Percentiles rank a stretch among this genome's conserved stretches.
Evolutionary conservation across 2,113 vertebrate species (phyloP).

Genomic region (Thamnophis sirtalis): DNA sequence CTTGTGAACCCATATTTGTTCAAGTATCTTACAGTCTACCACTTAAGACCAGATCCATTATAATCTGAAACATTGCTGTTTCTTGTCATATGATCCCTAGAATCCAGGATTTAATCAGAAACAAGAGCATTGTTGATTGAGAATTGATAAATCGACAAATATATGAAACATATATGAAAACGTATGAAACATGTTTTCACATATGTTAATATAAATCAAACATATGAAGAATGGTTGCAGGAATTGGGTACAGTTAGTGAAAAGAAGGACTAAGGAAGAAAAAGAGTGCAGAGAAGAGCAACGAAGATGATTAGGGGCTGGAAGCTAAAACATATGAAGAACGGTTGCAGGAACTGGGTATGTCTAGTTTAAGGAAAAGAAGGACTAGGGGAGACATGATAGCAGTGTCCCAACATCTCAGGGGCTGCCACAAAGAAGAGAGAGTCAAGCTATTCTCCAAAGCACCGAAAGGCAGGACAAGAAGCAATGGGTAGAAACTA

Average conservation of each 20-base stretch:
- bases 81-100: neutral
- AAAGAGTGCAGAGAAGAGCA: no score
- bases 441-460: neutral
- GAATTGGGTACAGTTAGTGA: neutral
- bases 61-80: neutral
- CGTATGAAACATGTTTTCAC: neutral
- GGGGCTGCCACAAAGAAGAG: neutral
- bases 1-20: neutral
- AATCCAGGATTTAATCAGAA: neutral
- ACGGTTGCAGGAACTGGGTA: neutral
- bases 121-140: no score
- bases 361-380: neutral
- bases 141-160: neutral
- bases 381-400: neutral
- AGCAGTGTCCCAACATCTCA: neutral
- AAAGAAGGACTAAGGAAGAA: neutral
- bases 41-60: no score
- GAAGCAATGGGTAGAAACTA: neutral
- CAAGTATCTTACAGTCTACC: neutral
- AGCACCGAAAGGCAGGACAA: neutral
- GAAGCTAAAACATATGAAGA: neutral
- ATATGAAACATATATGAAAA: neutral
- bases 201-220: neutral
- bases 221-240: neutral
- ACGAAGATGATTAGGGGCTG: no score